phyloP scores from a whole-genome alignment of 2,888 invertebrate genomes.

The Agonopterix subpropinquella region DNA sequence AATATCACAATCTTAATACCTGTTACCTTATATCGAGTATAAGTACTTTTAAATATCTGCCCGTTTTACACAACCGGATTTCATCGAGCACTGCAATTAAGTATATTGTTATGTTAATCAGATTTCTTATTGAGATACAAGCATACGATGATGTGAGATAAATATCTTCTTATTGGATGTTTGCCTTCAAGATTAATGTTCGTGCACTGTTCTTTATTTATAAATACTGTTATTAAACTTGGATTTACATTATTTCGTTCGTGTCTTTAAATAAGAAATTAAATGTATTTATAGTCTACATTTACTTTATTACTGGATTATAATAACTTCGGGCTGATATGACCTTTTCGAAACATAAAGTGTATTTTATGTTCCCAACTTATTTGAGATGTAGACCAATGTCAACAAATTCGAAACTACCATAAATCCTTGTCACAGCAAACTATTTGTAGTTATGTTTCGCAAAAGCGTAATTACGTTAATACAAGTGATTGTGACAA shows the following conservation, averaged over 20 bases:
- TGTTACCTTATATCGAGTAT: neutral
- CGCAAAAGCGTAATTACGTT: too few relatives aligned
- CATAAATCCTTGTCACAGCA: too few relatives aligned
- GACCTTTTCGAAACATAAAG: too few relatives aligned
- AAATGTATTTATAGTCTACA: neutral
- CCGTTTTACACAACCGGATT: conserved; percentile 3
- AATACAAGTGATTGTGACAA: too few relatives aligned
- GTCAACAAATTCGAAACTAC: too few relatives aligned
- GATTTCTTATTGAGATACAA: conserved; percentile 18
- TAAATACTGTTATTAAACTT: conserved; percentile 5
- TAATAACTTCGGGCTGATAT: neutral
- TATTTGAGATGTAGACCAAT: too few relatives aligned
- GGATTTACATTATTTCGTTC: neutral
- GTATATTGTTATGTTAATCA: conserved; percentile 25
- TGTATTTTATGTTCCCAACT: too few relatives aligned
- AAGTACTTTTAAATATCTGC: too few relatives aligned
- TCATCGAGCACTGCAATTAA: conserved; percentile 11
- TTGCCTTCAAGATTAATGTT: conserved; percentile 19
- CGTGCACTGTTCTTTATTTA: conserved; percentile 10
- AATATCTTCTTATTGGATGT: conserved; percentile 22
- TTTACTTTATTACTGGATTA: neutral
- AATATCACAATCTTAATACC: too few relatives aligned
- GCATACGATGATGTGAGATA: conserved; percentile 18
- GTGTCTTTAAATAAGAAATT: neutral
- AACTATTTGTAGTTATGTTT: too few relatives aligned